phyloP scores from a whole-genome alignment of 2,113 vertebrate genomes.

The Sarotherodon lohbergeri region DNA sequence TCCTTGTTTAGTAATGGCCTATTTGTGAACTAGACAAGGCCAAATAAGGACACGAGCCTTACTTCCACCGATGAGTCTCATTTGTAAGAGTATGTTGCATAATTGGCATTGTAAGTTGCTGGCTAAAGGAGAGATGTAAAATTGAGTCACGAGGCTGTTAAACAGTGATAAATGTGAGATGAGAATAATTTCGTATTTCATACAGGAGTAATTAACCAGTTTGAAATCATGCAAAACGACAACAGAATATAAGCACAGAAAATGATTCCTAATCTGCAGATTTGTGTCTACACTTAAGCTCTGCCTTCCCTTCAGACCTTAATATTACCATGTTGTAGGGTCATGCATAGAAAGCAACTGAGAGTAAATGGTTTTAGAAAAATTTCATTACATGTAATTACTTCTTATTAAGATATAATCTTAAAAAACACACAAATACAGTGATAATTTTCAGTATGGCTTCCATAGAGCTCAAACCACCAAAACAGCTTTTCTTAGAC shows the following conservation, averaged over 20 bases:
- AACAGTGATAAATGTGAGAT: constrained; percentile 22
- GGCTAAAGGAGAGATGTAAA: constrained; percentile 35
- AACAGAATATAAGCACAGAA: neutral
- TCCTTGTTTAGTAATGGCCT: neutral
- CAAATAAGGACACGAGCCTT: constrained; percentile 14
- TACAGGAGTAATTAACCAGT: constrained; percentile 5
- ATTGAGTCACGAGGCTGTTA: constrained; percentile 37
- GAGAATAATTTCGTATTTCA: constrained; percentile 19
- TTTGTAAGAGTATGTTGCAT: neutral
- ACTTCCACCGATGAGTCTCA: neutral
- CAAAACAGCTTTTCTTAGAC: too few relatives aligned
- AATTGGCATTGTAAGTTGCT: neutral
- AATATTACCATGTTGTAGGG: neutral
- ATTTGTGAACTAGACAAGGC: neutral
- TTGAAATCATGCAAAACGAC: neutral
- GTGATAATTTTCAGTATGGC: too few relatives aligned
- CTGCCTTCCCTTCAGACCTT: neutral
- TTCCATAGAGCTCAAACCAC: too few relatives aligned
- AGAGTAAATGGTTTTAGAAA: neutral
- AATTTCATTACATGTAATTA: neutral
- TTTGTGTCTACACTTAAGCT: neutral
- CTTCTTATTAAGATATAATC: too few relatives aligned
- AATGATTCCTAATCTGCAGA: neutral
- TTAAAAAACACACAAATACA: too few relatives aligned
- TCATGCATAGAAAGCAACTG: neutral